Base-by-base conservation (phyloP, 2,113 vertebrate genomes). In the Grallaria varia region DNA sequence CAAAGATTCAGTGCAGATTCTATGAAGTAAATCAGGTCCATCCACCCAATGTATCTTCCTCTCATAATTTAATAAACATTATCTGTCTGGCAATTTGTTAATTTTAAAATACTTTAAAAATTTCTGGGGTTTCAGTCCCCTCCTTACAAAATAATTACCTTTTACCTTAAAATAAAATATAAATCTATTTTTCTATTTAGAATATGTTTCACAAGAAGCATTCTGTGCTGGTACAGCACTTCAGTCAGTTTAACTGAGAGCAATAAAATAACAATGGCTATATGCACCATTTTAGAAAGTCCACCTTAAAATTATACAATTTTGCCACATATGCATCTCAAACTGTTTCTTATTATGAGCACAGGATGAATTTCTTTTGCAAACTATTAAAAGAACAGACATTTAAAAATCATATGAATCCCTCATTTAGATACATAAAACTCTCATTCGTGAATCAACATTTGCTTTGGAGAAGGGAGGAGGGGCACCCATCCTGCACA, bases 401-500 rank as follows among this genome's bases (percentile, higher is more conserved):
- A 59, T 92, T 72, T n/a, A 56, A 71, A 87, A 91, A 66, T 78
- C 31, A 47, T 69, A 87, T 40, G 71, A 91, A 87, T 87, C 67
- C 63, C 42, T 77, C 76, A 77, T 60, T 93, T 79, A 86, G 59
- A 77, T 88, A 72, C 75, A 92, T 89, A 96, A 96, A 81, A 49
- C 52, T 31, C 73, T 96, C 76, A 78, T 63, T 96, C 31, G 53
- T 90, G 94, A 95, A 90, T 94, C 85, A 96, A 94, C 88, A 90
- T 96, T 93, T 96, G 92, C 95, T 95, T 90, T 86, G 76, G 92
- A 78, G 79, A 87, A 85, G 85, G 95, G 93, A 96, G 95, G 96
- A 96, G 95, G 96, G 96, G 96, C 90, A 94, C 88, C 79, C 83
- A 90, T 95, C 88, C 90, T 64, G 83, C 92, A 96, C 93, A 97